These are phyloP conservation scores for Sepioteuthis lessoniana DNA, from an alignment of 2,888 invertebrate genomes.

Conservation along the genomic window DNA sequence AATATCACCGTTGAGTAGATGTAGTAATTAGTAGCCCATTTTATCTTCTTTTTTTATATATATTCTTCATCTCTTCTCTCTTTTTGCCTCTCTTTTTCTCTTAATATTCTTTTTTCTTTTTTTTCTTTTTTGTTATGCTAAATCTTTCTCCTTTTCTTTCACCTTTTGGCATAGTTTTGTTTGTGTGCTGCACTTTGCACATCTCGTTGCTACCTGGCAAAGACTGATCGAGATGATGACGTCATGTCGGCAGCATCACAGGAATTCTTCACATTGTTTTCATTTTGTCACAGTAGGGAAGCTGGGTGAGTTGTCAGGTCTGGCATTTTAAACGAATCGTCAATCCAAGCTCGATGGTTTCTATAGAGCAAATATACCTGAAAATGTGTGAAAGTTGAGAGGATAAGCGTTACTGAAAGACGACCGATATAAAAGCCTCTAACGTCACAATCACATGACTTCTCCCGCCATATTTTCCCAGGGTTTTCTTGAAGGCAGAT, in stretches of 20 bases:
- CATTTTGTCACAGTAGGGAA: conserved; percentile 21
- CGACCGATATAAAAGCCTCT: background rate
- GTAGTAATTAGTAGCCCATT: too few relatives aligned
- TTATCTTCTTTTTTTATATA: too few relatives aligned
- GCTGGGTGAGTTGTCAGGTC: background rate
- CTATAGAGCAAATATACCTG: background rate
- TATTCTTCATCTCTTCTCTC: too few relatives aligned
- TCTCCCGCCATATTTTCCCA: background rate
- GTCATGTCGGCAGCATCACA: conserved; percentile 33
- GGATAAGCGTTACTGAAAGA: background rate
- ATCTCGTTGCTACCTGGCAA: conserved; percentile 8
- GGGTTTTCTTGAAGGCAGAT: background rate
- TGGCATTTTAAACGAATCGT: background rate
- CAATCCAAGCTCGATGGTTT: background rate
- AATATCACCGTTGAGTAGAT: too few relatives aligned
- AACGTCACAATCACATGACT: background rate
- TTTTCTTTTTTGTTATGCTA: too few relatives aligned
- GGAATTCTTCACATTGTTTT: background rate
- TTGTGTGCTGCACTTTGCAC: background rate
- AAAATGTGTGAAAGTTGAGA: background rate
- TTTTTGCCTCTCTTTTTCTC: too few relatives aligned
- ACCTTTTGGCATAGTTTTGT: background rate
- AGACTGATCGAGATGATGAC: background rate
- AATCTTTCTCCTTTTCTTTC: background rate
- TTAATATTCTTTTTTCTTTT: too few relatives aligned